Evolutionary conservation across 2,888 invertebrate species (phyloP), one percentile per base, ranked within the genome.

Genomic region (Vesta saturnalis): DNA sequence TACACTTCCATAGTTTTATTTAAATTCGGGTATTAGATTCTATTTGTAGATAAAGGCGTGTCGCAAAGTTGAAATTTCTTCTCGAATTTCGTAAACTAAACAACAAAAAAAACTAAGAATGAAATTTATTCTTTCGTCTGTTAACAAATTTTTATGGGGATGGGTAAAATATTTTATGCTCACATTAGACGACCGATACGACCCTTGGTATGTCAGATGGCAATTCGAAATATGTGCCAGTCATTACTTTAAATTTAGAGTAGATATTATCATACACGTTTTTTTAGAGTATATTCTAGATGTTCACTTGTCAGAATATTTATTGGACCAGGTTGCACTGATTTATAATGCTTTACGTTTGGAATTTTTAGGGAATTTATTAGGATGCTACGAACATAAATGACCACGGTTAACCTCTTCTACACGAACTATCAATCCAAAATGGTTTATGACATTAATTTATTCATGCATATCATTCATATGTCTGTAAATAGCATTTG

Each of bases 231-330:
- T 75, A 81, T 82, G 80, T 80, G 81, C 81, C 81, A 81, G 81
- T 81, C 82, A 81, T 76, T 75, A 77, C 76, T 79, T 81, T 81
- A 82, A 81, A 82, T 82, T 81, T 81, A 77, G 81, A 80, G 80
- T 81, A 79, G 78, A 80, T 79, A 76, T 77, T 78, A 80, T 80
- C 79, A 72, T 68, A 65, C 67, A 69, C 43, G 12, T 64, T 65
- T 70, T 72, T 72, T 68, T 67, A 67, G 59, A 63, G n/a, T 72
- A 71, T 69, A 66, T 67, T 57, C 65, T 68, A 71, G 67, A 69
- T 63, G 69, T 64, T 60, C 68, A 64, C 69, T 73, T 70, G 71
- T 70, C 64, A 67, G 73, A 71, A 72, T 74, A 72, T 74, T 75
- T 73, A 72, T 73, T 73, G 69, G 68, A 67, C 63, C 49, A 52